Percentiles rank a stretch among this genome's conserved stretches.
Conservation (phyloP, 2,888 invertebrate species). For the Pandemis cinnamomeana region DNA sequence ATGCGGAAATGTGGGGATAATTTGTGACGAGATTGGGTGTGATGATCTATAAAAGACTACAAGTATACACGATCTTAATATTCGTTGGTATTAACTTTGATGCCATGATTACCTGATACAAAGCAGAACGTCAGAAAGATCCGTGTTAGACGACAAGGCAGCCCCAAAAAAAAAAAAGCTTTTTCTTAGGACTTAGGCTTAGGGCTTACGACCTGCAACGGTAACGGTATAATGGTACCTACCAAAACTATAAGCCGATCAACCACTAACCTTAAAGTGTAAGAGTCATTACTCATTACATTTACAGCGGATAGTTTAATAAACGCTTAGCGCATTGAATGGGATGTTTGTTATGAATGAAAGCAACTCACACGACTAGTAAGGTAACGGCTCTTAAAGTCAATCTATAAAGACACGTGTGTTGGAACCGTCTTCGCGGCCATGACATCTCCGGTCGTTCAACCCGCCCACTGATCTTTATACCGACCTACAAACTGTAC, state of each 20-base stretch:
- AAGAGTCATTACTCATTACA: no score
- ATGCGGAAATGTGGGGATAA: conserved; percentile 30
- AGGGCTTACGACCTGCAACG: no score
- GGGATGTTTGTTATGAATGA: conserved; percentile 27
- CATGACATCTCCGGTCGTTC: conserved; percentile 77
- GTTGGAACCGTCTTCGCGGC: conserved; percentile 52
- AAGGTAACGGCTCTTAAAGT: conserved; percentile 29
- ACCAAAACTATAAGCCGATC: no score
- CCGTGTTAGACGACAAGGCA: no score
- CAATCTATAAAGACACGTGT: conserved; percentile 41
- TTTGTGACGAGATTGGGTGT: not conserved
- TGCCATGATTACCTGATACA: no score
- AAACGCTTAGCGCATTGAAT: conserved; percentile 12
- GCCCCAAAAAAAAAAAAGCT: no score
- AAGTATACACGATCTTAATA: no score
- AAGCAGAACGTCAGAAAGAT: no score
- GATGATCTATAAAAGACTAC: not conserved
- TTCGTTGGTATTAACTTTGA: no score
- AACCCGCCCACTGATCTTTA: conserved; percentile 72
- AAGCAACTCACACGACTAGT: conserved; percentile 12
- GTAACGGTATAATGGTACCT: no score
- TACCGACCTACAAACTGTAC: conserved; percentile 62
- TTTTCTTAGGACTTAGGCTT: no score
- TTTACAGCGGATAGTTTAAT: not conserved
- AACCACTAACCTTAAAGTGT: no score